Base-by-base conservation (phyloP, 2,888 invertebrate genomes). In the Crematogaster levior region DNA sequence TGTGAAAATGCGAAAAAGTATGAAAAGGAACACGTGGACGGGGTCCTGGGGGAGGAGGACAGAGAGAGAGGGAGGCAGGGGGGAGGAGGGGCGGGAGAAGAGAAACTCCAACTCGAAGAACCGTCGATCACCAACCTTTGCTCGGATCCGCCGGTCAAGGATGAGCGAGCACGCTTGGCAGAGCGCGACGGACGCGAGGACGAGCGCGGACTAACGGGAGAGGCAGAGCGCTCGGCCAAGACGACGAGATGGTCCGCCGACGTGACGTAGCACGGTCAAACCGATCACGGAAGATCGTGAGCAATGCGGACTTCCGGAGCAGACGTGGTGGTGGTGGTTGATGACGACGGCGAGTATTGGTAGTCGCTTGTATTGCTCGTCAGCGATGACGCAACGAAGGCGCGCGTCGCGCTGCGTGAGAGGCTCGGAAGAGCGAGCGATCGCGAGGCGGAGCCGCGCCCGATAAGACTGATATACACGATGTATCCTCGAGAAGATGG, bases 61-160 rank as follows among this genome's bases (percentile, higher is more conserved):
- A 6, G 56, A 24, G 15, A n/a, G n/a, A n/a, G n/a, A n/a, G 1
- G 12, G 15, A 18, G n/a, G 46, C 1, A n/a, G 1, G 10, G 27
- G 10, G 9, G n/a, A n/a, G 43, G 18, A 15, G 3, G 65, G 27
- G 21, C 6, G 7, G 4, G 1, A 37, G 24, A 43, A 2, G 7
- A n/a, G n/a, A n/a, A n/a, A n/a, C n/a, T n/a, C n/a, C n/a, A 27
- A 51, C 15, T 1, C 0, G 3, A 30, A 6, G n/a, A 21, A 6
- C 3, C 10, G 10, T 68, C 48, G 73, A 30, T 1, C 66, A 79
- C 77, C 70, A 56, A 77, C 77, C 77, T 77, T 77, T 70, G 77
- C 18, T 58, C 53, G 53, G 40, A 68, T 56, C 30, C 77, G 12
- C 30, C 56, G 56, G 70, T 79, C 70, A 79, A 79, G 70, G 77